Percentiles rank a stretch among this genome's conserved stretches.
These are phyloP conservation scores for Theocolax elegans DNA, from an alignment of 1,140 invertebrate genomes.

Conservation along the genomic window DNA sequence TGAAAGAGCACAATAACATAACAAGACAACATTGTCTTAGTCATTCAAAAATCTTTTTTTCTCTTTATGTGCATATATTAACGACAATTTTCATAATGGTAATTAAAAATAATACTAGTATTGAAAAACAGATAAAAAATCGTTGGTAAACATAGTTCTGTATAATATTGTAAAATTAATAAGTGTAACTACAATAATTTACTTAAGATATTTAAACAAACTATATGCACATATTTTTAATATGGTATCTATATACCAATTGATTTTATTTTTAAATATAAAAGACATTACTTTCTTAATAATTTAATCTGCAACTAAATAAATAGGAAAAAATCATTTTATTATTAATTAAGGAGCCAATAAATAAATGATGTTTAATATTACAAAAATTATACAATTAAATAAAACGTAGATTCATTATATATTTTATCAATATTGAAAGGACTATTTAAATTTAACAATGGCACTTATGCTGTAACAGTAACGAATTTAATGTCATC, in stretches of 20 bases:
- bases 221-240: no score
- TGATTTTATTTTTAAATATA: no score
- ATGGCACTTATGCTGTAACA: slow-evolving; percentile 4
- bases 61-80: slow-evolving; percentile 28
- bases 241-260: no score
- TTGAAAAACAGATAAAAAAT: slow-evolving; percentile 25
- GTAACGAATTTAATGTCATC: no score
- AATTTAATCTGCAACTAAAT: no score
- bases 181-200: slow-evolving; percentile 12
- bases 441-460: background rate
- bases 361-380: no score
- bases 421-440: no score
- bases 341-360: no score
- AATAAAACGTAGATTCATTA: no score
- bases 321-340: no score
- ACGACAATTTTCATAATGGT: slow-evolving; percentile 5
- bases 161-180: slow-evolving; percentile 33
- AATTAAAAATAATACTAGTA: slow-evolving; percentile 22
- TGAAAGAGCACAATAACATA: slow-evolving; percentile 14
- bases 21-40: slow-evolving; percentile 16
- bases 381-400: no score
- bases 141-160: slow-evolving; percentile 25
- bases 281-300: no score
- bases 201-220: background rate
- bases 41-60: slow-evolving; percentile 10